phyloP scores from a whole-genome alignment of 2,797 vertebrate genomes.

The Galaxias olidus region DNA sequence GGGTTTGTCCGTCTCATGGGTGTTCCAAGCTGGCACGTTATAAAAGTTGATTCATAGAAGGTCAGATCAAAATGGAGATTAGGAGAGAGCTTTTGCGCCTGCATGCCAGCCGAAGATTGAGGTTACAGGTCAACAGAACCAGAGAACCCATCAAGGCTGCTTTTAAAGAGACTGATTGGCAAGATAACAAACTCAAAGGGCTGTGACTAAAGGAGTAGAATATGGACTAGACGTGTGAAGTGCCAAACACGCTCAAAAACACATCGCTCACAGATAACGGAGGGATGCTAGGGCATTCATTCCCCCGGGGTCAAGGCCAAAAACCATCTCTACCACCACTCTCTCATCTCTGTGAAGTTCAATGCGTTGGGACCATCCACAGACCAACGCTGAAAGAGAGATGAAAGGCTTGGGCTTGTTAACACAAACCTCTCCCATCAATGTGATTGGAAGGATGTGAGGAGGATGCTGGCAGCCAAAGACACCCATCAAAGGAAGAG shows the following conservation, averaged over 20 bases:
- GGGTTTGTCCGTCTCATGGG: neutral
- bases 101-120: neutral
- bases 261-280: neutral
- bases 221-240: too few species aligned
- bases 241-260: neutral
- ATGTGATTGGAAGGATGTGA: slow-evolving; percentile 14
- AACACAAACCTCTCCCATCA: slow-evolving; percentile 26
- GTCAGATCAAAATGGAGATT: neutral
- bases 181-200: neutral
- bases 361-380: neutral
- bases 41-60: slow-evolving; percentile 1
- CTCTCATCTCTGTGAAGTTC: slow-evolving; percentile 1
- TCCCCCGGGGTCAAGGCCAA: too few species aligned
- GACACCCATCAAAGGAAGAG: slow-evolving; percentile 11
- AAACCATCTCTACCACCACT: neutral
- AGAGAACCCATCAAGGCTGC: neutral
- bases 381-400: neutral
- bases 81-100: neutral
- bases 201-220: neutral
- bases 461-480: slow-evolving; percentile 1
- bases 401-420: slow-evolving; percentile 19
- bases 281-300: neutral
- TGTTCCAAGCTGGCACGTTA: slow-evolving; percentile 13
- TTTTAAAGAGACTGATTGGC: neutral
- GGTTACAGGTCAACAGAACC: neutral